Evolutionary conservation across 2,797 vertebrate genomes (phyloP).

Genomic region (Alca torda): DNA sequence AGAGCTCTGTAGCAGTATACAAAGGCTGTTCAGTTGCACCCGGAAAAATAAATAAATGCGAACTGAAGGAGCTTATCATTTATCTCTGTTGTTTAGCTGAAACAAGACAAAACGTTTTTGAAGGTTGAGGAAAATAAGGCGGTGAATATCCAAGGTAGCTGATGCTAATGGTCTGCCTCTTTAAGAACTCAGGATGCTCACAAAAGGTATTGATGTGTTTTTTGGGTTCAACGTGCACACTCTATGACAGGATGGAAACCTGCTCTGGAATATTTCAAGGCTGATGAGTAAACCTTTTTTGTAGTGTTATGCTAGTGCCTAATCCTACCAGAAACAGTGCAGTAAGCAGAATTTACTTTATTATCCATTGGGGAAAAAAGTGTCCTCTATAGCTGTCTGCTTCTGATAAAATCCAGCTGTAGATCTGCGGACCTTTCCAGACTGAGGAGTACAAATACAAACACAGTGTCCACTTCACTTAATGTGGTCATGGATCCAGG

Average conservation of each 20-base stretch:
- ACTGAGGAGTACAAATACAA: neutral
- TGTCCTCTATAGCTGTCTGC: neutral
- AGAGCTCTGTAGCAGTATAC: neutral
- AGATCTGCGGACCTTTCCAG: neutral
- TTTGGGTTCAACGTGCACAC: fast-evolving
- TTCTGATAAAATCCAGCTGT: neutral
- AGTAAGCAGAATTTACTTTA: neutral
- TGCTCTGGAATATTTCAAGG: neutral
- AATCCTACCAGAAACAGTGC: neutral
- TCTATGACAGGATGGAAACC: neutral
- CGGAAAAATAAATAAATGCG: neutral
- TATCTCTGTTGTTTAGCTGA: neutral
- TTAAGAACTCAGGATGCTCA: neutral
- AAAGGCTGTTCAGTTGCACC: neutral
- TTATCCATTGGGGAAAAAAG: neutral
- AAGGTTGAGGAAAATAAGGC: neutral
- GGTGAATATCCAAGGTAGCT: neutral
- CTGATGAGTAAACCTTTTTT: neutral
- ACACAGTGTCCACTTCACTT: neutral
- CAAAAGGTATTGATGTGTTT: neutral
- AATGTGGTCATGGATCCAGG: neutral
- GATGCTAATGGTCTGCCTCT: neutral
- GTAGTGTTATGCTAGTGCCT: neutral
- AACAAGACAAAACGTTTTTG: neutral
- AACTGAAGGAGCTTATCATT: neutral